These are phyloP conservation scores for Chrysoperla carnea DNA, from an alignment of 1,140 invertebrate genomes.

Conservation along the genomic window DNA sequence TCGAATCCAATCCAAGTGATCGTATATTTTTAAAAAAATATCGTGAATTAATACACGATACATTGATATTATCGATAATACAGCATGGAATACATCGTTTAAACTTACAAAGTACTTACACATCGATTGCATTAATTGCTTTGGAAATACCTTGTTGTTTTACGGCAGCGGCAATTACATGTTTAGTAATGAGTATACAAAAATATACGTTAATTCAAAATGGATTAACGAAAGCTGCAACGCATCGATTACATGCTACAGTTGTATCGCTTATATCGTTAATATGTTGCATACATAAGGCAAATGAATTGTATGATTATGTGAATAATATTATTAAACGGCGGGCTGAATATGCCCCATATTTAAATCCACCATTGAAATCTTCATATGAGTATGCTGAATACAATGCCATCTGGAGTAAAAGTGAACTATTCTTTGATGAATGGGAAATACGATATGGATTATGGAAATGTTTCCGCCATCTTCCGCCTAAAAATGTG, in stretches of 20 bases:
- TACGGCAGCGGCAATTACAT: conserved; percentile 30
- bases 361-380: conserved; percentile 37
- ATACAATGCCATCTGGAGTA: conserved; percentile 36
- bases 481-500: no score
- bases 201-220: conserved; percentile 23
- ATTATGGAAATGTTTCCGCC: conserved; percentile 40
- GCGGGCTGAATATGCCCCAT: conserved; percentile 34
- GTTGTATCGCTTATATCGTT: conserved; percentile 35
- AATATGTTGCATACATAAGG: conserved; percentile 36
- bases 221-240: conserved; percentile 13
- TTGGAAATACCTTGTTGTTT: conserved; percentile 37
- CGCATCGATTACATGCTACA: conserved; percentile 31
- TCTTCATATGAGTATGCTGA: conserved; percentile 28
- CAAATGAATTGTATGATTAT: conserved; percentile 31
- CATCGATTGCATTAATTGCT: conserved; percentile 29
- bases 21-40: conserved; percentile 28
- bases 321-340: conserved; percentile 30
- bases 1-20: conserved; percentile 22
- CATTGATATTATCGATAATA: conserved; percentile 25
- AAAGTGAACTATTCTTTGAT: conserved; percentile 36
- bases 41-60: conserved; percentile 27
- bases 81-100: conserved; percentile 23
- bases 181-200: conserved; percentile 34
- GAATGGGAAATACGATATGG: conserved; percentile 41
- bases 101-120: conserved; percentile 31